phyloP scores from a whole-genome alignment of 2,797 vertebrate species.

The Enteromius radiatus region DNA sequence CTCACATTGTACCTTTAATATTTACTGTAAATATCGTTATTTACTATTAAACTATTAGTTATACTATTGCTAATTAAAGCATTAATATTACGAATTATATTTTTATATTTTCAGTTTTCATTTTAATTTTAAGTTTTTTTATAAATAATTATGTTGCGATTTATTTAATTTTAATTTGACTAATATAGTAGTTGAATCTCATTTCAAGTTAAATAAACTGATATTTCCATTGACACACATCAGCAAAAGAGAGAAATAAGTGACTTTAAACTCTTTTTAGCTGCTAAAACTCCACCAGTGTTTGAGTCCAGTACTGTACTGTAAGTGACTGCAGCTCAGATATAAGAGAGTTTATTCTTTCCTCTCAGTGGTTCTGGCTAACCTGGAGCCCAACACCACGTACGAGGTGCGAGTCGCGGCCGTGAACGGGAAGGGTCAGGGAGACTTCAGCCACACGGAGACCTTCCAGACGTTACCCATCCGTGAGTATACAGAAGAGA shows the following conservation, averaged over 20 bases:
- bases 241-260: too few relatives aligned
- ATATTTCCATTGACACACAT: too few relatives aligned
- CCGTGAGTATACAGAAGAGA: constrained; percentile 78
- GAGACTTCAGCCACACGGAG: constrained; percentile 92
- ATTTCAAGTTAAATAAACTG: too few relatives aligned
- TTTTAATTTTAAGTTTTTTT: too few relatives aligned
- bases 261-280: too few relatives aligned
- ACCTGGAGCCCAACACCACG: constrained; percentile 94
- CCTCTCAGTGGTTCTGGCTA: constrained; percentile 85
- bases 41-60: too few relatives aligned
- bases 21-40: not conserved
- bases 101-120: not conserved
- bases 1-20: not conserved
- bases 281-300: too few relatives aligned
- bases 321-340: not conserved
- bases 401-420: constrained; percentile 94
- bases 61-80: too few relatives aligned
- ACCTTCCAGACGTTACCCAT: constrained; percentile 94
- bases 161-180: too few relatives aligned
- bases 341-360: not conserved
- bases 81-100: not conserved
- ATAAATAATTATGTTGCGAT: too few relatives aligned
- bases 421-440: constrained; percentile 95
- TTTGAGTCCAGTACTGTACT: too few relatives aligned
- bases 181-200: too few relatives aligned